Evolutionary conservation across 2,113 vertebrate genomes (phyloP).

Genomic region (Triplophysa tibetana): DNA sequence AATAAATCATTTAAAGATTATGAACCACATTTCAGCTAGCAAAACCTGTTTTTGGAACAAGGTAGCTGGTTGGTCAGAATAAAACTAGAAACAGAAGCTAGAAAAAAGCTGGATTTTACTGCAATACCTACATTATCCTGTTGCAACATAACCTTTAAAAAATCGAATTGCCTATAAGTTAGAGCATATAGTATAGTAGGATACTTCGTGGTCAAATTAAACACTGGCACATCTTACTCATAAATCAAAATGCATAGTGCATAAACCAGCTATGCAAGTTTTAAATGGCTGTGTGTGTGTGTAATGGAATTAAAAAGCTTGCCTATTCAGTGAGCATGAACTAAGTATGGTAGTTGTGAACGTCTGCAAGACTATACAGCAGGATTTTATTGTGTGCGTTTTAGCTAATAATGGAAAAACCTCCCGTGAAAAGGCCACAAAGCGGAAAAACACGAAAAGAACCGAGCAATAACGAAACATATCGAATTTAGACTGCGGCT

Average conservation of each 20-base stretch:
- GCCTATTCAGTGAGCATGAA: not conserved
- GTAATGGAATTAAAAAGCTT: not conserved
- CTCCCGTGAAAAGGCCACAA: not conserved
- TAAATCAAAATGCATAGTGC: not conserved
- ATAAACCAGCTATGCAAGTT: not conserved
- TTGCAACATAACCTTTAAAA: too few species aligned
- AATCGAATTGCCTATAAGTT: too few species aligned
- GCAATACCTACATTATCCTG: too few species aligned
- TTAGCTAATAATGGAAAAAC: not conserved
- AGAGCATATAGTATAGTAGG: too few species aligned
- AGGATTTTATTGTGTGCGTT: not conserved
- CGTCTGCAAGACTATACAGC: not conserved
- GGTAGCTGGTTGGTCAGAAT: too few species aligned
- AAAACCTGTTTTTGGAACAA: too few species aligned
- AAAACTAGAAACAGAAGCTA: too few species aligned
- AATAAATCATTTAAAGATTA: too few species aligned
- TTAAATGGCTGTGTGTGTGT: not conserved
- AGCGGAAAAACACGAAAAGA: constrained; percentile 45
- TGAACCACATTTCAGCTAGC: too few species aligned
- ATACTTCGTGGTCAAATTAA: not conserved
- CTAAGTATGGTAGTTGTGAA: not conserved
- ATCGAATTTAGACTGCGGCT: constrained; percentile 60
- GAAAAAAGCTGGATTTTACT: too few species aligned
- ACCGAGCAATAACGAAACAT: constrained; percentile 61
- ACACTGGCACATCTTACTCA: not conserved